phyloP scores from a whole-genome alignment of 2,888 invertebrate genomes.

The Actias luna region DNA sequence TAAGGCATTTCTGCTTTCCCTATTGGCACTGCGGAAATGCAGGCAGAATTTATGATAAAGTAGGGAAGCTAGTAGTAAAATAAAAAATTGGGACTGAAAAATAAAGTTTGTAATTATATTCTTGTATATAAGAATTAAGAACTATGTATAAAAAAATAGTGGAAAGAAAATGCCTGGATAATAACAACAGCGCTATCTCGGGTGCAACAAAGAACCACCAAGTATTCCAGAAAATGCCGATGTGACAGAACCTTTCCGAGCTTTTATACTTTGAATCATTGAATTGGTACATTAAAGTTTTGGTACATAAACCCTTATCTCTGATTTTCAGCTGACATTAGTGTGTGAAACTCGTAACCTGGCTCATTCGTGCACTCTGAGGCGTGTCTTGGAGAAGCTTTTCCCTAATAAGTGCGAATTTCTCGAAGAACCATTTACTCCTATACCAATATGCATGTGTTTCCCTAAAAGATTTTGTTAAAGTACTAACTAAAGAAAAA shows the following conservation, averaged over 20 bases:
- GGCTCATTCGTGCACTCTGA: constrained; percentile 82
- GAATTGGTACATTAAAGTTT: not conserved
- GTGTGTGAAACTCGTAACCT: constrained; percentile 90
- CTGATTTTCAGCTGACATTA: constrained; percentile 84
- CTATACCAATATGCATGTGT: constrained; percentile 44
- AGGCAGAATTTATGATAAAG: no score
- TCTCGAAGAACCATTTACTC: constrained; percentile 43
- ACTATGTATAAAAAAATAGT: no score
- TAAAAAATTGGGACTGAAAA: no score
- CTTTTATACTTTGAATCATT: not conserved
- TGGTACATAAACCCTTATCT: not conserved
- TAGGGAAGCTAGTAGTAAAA: no score
- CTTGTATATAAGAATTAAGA: no score
- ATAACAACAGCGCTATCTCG: no score
- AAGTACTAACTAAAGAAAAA: not conserved
- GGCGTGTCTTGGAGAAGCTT: constrained; percentile 42
- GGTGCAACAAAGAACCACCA: no score
- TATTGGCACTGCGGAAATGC: no score
- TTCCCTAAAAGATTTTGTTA: constrained; percentile 33
- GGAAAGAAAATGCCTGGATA: no score
- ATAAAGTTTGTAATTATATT: no score
- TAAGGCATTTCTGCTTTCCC: no score
- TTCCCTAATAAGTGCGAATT: constrained; percentile 51
- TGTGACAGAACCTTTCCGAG: not conserved
- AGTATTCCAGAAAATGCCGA: no score